Percentiles rank a stretch among this genome's conserved stretches.
Evolutionary conservation across 53 echinoderm and acorn worm species (phyloP).

Genomic region (Luidia sarsii): DNA sequence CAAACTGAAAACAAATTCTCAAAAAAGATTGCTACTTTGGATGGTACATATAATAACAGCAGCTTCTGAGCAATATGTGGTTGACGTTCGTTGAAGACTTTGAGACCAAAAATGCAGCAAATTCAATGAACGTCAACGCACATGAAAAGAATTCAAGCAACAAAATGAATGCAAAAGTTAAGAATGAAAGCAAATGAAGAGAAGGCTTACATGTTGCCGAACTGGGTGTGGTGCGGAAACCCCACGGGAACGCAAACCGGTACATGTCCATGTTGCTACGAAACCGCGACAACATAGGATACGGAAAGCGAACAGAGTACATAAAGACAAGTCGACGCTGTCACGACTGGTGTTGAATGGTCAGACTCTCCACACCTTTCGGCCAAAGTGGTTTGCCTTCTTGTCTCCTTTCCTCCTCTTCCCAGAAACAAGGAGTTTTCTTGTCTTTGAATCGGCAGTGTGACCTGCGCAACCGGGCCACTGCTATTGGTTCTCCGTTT

Average conservation of each 20-base stretch:
- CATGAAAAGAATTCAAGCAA: no score
- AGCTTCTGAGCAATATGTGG: no score
- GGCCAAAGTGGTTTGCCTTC: constrained; percentile 21
- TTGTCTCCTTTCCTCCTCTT: background rate
- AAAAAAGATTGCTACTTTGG: no score
- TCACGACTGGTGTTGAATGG: background rate
- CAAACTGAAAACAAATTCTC: no score
- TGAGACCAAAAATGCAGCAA: no score
- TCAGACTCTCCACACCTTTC: constrained; percentile 25
- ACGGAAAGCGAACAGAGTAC: constrained; percentile 43
- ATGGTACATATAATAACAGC: no score
- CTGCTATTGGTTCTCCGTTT: constrained; percentile 56
- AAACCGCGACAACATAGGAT: constrained; percentile 24
- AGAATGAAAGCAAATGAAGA: no score
- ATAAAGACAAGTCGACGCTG: constrained; percentile 34
- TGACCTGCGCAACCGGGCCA: constrained; percentile 56
- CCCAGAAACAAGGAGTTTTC: constrained; percentile 1
- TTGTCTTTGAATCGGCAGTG: constrained; percentile 34
- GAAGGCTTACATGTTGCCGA: constrained; percentile 52
- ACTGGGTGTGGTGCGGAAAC: constrained; percentile 46
- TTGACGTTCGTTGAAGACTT: no score
- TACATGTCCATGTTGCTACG: constrained; percentile 54
- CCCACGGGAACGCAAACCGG: constrained; percentile 53
- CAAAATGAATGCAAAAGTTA: no score
- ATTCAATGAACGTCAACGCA: no score